Conservation (phyloP, 2,888 invertebrate species). For the Drosophila mettleri region DNA sequence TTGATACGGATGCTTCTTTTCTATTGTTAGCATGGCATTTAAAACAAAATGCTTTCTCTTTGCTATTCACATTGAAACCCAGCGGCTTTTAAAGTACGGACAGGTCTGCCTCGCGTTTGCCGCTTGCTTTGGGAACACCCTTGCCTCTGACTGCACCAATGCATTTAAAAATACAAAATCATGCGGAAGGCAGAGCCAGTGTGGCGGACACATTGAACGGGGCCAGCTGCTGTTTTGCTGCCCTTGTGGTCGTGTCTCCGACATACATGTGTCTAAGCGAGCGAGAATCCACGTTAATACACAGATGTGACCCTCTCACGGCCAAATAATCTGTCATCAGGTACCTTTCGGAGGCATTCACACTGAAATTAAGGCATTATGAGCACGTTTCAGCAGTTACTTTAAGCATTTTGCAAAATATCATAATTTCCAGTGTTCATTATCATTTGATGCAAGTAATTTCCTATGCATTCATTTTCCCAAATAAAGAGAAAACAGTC, state of each 20-base stretch:
- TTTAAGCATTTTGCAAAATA: slow-evolving; percentile 49
- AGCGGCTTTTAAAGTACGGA: slow-evolving; percentile 66
- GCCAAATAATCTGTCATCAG: slow-evolving; percentile 56
- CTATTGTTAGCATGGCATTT: slow-evolving; percentile 81
- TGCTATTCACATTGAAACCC: slow-evolving; percentile 59
- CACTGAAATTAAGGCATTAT: slow-evolving; percentile 58
- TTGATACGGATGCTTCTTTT: slow-evolving; percentile 82
- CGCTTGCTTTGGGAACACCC: background rate
- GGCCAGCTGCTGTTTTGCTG: slow-evolving; percentile 38
- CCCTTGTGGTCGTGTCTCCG: slow-evolving; percentile 33
- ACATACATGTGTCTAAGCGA: slow-evolving; percentile 12
- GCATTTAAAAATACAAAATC: slow-evolving; percentile 76
- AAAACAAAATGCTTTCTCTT: slow-evolving; percentile 57
- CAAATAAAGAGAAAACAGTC: slow-evolving; percentile 44
- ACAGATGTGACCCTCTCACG: slow-evolving; percentile 14
- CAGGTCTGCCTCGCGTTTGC: slow-evolving; percentile 49
- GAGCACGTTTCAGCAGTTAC: slow-evolving; percentile 65
- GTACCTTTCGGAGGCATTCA: slow-evolving; percentile 36
- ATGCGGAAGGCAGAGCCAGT: slow-evolving; percentile 71
- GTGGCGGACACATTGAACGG: slow-evolving; percentile 61
- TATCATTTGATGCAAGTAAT: slow-evolving; percentile 50
- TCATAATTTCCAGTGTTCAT: slow-evolving; percentile 34
- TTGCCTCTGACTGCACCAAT: slow-evolving; percentile 13
- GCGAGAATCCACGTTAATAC: slow-evolving; percentile 14
- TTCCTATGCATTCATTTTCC: slow-evolving; percentile 64